A percentile compares a stretch with the other conserved stretches of the same genome.
Conservation (phyloP, 2,797 vertebrate species). For the Tamandua tetradactyla region DNA sequence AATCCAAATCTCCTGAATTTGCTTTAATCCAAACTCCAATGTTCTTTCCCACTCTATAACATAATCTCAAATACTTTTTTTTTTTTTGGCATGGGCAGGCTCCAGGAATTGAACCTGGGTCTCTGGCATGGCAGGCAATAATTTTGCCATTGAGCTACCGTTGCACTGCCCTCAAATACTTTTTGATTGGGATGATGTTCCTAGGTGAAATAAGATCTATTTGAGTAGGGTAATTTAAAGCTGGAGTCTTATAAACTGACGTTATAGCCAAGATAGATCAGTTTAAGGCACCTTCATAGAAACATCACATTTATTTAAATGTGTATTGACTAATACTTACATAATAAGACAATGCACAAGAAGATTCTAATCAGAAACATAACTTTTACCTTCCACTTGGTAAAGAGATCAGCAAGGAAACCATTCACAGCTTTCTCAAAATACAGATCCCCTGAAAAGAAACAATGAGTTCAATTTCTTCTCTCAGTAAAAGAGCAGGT, state of each 20-base stretch:
- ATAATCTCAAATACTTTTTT: no score
- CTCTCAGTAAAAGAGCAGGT: neutral
- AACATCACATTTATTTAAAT: neutral
- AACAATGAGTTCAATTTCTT: slow-evolving; percentile 38
- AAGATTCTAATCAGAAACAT: neutral
- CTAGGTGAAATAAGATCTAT: neutral
- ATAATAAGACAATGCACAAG: neutral
- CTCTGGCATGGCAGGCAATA: no score
- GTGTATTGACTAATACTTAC: neutral
- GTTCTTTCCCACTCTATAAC: neutral
- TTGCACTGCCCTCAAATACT: no score
- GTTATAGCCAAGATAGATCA: neutral
- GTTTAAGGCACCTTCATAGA: neutral
- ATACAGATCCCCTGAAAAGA: slow-evolving; percentile 93
- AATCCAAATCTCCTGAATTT: neutral
- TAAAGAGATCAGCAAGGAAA: slow-evolving; percentile 96
- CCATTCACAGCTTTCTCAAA: slow-evolving; percentile 99
- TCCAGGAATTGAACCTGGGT: no score
- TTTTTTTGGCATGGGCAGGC: no score
- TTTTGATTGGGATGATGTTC: neutral
- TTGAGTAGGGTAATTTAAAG: slow-evolving; percentile 18
- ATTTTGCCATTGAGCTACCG: no score
- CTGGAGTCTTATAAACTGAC: neutral
- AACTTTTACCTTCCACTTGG: slow-evolving; percentile 96
- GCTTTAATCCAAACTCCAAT: neutral